Evolutionary conservation across 2,113 vertebrate genomes (phyloP), one percentile per base, ranked within the genome.

Genomic region (Oostethus manadensis): DNA sequence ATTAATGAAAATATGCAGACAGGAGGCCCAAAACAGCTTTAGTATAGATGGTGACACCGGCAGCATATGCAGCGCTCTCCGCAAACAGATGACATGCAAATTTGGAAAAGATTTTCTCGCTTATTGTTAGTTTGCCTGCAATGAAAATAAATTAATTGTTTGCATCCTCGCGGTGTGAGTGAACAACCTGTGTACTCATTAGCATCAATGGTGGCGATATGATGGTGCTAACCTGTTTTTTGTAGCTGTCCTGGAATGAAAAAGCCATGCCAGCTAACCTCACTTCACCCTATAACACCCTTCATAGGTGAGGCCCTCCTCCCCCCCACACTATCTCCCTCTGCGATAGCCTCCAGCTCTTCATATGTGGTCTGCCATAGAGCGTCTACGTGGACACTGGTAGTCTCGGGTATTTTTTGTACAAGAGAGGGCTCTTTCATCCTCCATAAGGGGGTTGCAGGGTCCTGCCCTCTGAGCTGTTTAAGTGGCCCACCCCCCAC

Each of bases 311-410:
- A 42, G 64, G 68, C 64, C 81, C 71, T 71, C 80, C n/a, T 18
- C 29, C 88, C 62, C 87, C 90, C 91, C 86, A 58, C 62, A 89
- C 88, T 87, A 75, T 70, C 88, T 91, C 89, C 85, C 80, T 81
- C 84, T 82, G 84, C 88, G 89, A 92, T 91, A 80, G 91, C 92
- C 88, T 86, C 53, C 84, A 91, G 92, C 89, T 90, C 91, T 93
- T 93, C 91, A 89, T 92, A 88, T 91, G 86, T 55, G 66, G 72
- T 71, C 68, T 68, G 71, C 45, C n/a, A 10, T 47, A 21, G 76
- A 55, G 74, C 42, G 13, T 26, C 68, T 68, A 76, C 90, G 53
- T 22, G 70, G 62, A 76, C 50, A 16, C 92, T 93, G 93, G 93
- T 92, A 85, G 59, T 74, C 90, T 73, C 62, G 26, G 84, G 78